Conservation (phyloP, 2,888 invertebrate genomes). For the Chaitophorus viminalis region DNA sequence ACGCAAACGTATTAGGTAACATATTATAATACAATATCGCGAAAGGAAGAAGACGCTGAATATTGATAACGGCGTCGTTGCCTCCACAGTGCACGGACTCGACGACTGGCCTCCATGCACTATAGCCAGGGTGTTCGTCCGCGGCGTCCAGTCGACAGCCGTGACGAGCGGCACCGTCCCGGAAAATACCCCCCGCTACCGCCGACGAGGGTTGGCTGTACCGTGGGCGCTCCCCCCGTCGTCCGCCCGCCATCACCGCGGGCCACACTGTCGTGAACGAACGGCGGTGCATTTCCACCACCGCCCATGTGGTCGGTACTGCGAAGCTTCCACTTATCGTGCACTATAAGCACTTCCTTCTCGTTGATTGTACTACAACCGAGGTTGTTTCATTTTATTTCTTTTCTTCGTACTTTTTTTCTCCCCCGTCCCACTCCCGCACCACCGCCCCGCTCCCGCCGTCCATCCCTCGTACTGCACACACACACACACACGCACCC, state of each 20-base stretch:
- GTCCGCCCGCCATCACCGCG: not conserved
- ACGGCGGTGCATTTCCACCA: constrained; percentile 23
- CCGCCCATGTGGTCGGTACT: constrained; percentile 53
- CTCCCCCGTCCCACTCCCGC: not conserved
- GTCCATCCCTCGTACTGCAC: no score
- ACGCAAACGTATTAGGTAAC: no score
- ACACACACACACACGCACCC: not conserved
- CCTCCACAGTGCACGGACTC: not conserved
- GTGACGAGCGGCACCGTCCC: not conserved
- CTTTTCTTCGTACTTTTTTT: not conserved
- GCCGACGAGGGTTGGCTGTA: constrained; percentile 19
- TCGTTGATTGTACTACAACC: constrained; percentile 28
- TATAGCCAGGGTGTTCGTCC: not conserved
- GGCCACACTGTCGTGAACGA: constrained; percentile 7
- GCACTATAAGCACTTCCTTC: constrained; percentile 38
- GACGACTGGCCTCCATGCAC: not conserved
- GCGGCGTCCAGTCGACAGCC: not conserved
- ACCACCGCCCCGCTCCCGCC: no score
- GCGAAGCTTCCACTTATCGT: constrained; percentile 45
- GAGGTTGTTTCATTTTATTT: constrained; percentile 1
- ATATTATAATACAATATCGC: no score
- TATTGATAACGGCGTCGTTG: no score
- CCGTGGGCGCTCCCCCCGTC: not conserved
- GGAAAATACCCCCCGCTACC: constrained; percentile 13
- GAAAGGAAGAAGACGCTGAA: no score